phyloP scores from a whole-genome alignment of 2,113 vertebrate genomes.

The Sander lucioperca region DNA sequence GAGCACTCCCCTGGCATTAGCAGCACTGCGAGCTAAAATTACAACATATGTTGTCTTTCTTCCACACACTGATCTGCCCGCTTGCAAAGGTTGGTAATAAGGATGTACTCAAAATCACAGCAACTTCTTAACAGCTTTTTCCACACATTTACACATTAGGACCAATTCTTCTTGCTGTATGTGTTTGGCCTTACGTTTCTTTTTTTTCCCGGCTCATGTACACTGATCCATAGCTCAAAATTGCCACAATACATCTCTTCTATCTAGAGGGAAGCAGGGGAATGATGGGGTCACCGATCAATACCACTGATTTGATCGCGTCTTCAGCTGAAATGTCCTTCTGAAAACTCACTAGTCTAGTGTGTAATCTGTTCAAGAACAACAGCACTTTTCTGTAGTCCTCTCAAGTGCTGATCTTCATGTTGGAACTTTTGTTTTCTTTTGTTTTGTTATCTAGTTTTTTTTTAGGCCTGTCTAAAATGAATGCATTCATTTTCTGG shows the following conservation, averaged over 20 bases:
- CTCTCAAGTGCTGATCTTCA: not conserved
- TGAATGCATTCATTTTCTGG: not conserved
- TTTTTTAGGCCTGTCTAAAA: not conserved
- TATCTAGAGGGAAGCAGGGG: not conserved
- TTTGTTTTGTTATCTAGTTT: no score
- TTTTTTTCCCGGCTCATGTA: not conserved
- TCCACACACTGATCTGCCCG: not conserved
- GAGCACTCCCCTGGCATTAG: not conserved
- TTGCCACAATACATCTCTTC: not conserved
- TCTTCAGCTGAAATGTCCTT: not conserved
- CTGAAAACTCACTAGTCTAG: not conserved
- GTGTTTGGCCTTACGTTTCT: not conserved
- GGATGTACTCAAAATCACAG: not conserved
- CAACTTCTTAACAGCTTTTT: not conserved
- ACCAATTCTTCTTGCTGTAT: not conserved
- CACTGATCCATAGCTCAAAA: not conserved
- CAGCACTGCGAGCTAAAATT: not conserved
- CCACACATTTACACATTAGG: not conserved
- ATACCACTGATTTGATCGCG: not conserved
- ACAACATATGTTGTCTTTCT: not conserved
- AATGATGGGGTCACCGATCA: not conserved
- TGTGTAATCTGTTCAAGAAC: not conserved
- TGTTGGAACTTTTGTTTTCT: not conserved
- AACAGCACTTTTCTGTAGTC: not conserved
- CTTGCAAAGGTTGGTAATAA: not conserved